phyloP scores from a whole-genome alignment of 2,888 invertebrate species.

The Eupithecia subfuscata region DNA sequence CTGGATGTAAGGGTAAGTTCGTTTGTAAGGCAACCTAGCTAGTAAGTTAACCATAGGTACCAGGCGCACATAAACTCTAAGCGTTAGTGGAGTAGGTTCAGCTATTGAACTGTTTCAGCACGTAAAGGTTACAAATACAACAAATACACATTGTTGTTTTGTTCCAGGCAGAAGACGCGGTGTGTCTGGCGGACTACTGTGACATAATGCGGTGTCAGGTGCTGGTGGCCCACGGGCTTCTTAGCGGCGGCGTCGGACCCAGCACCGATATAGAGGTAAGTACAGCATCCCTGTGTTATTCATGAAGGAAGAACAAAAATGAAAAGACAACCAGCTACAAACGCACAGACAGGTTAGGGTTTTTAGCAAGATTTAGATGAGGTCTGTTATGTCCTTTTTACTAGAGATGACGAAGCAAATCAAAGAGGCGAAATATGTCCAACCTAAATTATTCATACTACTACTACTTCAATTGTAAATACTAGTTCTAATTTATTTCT shows the following conservation, averaged over 20 bases:
- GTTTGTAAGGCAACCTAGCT: not conserved
- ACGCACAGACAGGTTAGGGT: too few relatives aligned
- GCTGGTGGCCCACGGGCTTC: conserved; percentile 88
- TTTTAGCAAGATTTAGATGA: too few relatives aligned
- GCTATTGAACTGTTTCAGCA: not conserved
- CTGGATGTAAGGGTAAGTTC: too few relatives aligned
- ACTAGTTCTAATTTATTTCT: too few relatives aligned
- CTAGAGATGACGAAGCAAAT: too few relatives aligned
- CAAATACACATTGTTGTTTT: conserved; percentile 16
- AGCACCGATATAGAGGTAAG: conserved; percentile 90
- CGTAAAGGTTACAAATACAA: not conserved
- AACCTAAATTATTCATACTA: too few relatives aligned
- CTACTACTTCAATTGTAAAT: too few relatives aligned
- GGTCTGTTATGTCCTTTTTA: too few relatives aligned
- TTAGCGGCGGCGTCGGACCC: conserved; percentile 86
- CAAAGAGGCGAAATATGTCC: too few relatives aligned
- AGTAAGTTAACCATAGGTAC: not conserved
- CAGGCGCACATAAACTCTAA: not conserved
- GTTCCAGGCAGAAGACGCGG: conserved; percentile 93
- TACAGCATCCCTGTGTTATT: not conserved
- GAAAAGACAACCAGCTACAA: not conserved
- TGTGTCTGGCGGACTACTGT: conserved; percentile 97
- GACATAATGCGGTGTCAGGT: conserved; percentile 98
- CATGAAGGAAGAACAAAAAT: not conserved
- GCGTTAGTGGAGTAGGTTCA: not conserved